phyloP scores from a whole-genome alignment of 1,140 invertebrate genomes.

The Anastatus disparis region DNA sequence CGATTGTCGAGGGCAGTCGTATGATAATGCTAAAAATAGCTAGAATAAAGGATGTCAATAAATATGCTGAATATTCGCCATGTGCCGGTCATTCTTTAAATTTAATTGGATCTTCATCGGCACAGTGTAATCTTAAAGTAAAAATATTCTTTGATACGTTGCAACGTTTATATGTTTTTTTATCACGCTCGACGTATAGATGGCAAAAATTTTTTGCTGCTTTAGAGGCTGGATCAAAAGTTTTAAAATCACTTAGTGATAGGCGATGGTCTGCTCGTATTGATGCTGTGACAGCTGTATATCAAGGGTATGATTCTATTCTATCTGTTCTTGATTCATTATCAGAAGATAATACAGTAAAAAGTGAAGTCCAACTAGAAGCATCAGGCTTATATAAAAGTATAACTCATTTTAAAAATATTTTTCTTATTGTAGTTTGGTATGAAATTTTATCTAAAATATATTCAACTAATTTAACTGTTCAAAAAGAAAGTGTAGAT shows the following conservation, averaged over 20 bases:
- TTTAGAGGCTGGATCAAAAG: neutral
- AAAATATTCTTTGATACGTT: neutral
- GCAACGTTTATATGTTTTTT: slow-evolving; percentile 5
- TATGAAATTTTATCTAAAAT: neutral
- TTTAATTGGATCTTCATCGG: neutral
- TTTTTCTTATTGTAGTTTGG: too few relatives aligned
- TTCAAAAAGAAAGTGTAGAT: neutral
- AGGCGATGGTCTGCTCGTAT: neutral
- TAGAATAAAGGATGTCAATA: slow-evolving; percentile 34
- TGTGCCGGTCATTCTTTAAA: slow-evolving; percentile 35
- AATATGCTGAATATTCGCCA: slow-evolving; percentile 24
- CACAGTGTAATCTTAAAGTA: neutral
- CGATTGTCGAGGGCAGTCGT: too few relatives aligned
- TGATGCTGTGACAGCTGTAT: neutral
- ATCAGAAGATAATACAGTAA: neutral
- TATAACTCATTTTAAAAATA: neutral
- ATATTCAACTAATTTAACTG: too few relatives aligned
- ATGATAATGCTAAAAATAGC: slow-evolving; percentile 25
- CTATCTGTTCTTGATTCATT: too few relatives aligned
- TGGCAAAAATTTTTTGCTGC: neutral
- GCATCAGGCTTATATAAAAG: neutral
- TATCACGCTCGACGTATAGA: neutral
- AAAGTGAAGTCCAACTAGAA: neutral
- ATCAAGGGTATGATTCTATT: neutral
- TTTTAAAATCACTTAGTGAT: neutral